Base-by-base conservation (phyloP, 2,888 invertebrate species). In the Caenorhabditis parvicauda region DNA sequence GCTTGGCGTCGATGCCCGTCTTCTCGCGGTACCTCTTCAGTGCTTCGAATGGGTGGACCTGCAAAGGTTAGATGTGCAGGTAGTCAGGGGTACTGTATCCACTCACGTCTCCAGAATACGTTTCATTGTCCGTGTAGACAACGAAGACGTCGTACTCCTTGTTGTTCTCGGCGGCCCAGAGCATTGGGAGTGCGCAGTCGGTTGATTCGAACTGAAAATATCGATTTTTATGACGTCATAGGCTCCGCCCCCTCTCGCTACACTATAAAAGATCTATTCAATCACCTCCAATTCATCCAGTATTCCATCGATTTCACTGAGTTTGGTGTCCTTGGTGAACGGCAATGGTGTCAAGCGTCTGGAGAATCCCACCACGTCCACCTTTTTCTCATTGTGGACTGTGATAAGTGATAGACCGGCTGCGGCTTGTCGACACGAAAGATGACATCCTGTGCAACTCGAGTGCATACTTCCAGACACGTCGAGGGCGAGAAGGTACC, bases 81-180 rank as follows among this genome's bases (percentile, higher is more conserved):
- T n/a, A 37, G 28, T n/a, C 12, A 29, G n/a, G 9, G 14, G 9
- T n/a, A 12, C 21, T 25, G 39, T 17, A 39, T 6, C 37, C 46
- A 52, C 58, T 52, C 17, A 66, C 67, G 0, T 66, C 21, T 54
- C 73, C 75, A 29, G 35, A 60, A 57, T 63, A 70, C 64, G 82
- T 67, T 73, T 79, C 72, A 82, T 83, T 72, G 81, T 88, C 88
- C 24, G 88, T 85, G 81, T 89, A 86, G 80, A 89, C 87, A 49
- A 90, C 85, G 82, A 90, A 89, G 25, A 89, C 87, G 82, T 90
- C 90, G 66, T 87, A 85, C 57, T 86, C 83, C 70, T 86, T 85
- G 44, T 87, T 86, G 52, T 85, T 84, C 45, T 85, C 82, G 25
- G 79, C 72, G 0, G 90, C 89, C 88, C 88, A 89, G 21, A 84